Evolutionary conservation across 2,797 vertebrate species (phyloP).

Genomic region (Glossophaga mutica): DNA sequence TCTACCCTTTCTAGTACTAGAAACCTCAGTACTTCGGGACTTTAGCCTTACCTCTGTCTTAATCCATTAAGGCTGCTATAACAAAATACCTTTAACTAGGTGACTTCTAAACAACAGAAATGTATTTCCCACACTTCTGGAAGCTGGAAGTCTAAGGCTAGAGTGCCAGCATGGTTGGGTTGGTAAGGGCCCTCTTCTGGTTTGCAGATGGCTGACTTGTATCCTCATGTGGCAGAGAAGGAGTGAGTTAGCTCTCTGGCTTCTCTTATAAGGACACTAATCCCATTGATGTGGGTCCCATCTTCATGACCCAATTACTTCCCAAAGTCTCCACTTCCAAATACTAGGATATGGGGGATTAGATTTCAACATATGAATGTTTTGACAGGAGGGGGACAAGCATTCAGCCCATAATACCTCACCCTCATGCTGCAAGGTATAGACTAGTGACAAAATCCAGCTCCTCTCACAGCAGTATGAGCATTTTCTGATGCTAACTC

Average conservation of each 20-base stretch:
- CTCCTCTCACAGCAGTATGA: too few species aligned
- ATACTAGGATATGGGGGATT: not conserved
- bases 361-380: not conserved
- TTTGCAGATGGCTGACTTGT: not conserved
- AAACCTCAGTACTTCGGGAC: not conserved
- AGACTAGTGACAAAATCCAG: not conserved
- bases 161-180: not conserved
- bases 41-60: not conserved
- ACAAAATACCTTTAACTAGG: not conserved
- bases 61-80: not conserved
- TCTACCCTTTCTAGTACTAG: not conserved
- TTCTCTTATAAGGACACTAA: not conserved
- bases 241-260: not conserved
- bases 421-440: fast-evolving
- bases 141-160: not conserved
- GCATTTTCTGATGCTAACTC: not conserved
- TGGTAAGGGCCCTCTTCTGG: not conserved
- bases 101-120: not conserved
- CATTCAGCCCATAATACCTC: not conserved
- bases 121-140: not conserved
- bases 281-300: not conserved
- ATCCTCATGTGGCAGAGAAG: not conserved
- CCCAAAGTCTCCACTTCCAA: not conserved
- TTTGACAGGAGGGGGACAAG: not conserved
- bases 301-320: not conserved